These are phyloP conservation scores for Agonopterix arenella DNA, from an alignment of 2,888 invertebrate species.

Conservation along the genomic window DNA sequence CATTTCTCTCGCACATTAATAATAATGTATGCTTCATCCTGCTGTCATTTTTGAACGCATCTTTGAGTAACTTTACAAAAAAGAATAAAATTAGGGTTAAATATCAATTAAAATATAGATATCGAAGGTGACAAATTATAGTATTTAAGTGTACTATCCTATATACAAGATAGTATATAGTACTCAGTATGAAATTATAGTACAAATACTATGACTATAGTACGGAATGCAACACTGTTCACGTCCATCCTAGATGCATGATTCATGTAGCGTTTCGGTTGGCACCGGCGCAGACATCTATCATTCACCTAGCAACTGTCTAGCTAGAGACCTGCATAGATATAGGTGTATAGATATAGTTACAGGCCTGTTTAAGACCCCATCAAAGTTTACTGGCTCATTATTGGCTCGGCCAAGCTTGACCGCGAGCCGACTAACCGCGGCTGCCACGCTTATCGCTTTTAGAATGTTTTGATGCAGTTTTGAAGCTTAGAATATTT, in stretches of 20 bases:
- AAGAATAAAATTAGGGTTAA: too few species aligned
- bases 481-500: neutral
- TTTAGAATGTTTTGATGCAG: neutral
- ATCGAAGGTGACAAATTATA: too few species aligned
- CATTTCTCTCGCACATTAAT: too few species aligned
- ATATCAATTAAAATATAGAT: too few species aligned
- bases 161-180: too few species aligned
- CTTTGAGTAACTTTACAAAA: too few species aligned
- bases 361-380: slow-evolving; percentile 23
- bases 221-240: too few species aligned
- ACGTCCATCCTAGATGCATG: slow-evolving; percentile 2
- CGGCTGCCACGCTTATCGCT: slow-evolving; percentile 22
- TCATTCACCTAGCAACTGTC: slow-evolving; percentile 27
- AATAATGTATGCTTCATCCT: too few species aligned
- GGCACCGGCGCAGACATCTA: slow-evolving; percentile 18
- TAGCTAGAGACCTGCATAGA: slow-evolving; percentile 13
- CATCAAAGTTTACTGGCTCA: slow-evolving; percentile 39
- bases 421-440: slow-evolving; percentile 19
- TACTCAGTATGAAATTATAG: too few species aligned
- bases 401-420: slow-evolving; percentile 34
- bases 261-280: slow-evolving; percentile 12
- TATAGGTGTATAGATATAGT: neutral
- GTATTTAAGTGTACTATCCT: too few species aligned
- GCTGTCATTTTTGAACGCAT: too few species aligned
- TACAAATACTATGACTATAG: too few species aligned